These are phyloP conservation scores for western clawed frog (Xenopus tropicalis) DNA, from an alignment of 2,113 vertebrate species.

Conservation along the genomic window DNA sequence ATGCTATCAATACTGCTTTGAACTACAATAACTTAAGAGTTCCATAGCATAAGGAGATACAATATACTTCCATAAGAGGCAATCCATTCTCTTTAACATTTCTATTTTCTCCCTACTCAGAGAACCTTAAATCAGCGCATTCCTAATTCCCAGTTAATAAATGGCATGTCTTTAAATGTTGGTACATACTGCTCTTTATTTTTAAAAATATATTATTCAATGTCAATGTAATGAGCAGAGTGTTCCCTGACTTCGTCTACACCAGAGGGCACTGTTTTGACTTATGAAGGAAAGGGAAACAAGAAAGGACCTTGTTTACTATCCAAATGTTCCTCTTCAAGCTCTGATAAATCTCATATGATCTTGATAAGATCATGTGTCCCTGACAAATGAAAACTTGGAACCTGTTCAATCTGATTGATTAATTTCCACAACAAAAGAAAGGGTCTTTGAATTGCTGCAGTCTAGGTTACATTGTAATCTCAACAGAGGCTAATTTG, in stretches of 20 bases:
- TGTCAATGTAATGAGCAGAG: background rate
- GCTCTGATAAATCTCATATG: constrained; percentile 50
- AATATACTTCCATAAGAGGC: too few species aligned
- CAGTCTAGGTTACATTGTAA: constrained; percentile 46
- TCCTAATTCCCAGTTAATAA: too few species aligned
- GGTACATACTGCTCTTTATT: too few species aligned
- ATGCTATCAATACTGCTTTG: too few species aligned
- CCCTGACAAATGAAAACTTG: constrained; percentile 51
- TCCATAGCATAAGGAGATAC: too few species aligned
- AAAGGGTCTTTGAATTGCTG: constrained; percentile 45
- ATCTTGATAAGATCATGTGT: constrained; percentile 49
- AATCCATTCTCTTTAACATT: too few species aligned
- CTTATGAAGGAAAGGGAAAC: constrained; percentile 10
- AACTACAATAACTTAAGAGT: too few species aligned
- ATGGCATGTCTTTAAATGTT: too few species aligned
- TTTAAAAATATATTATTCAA: background rate
- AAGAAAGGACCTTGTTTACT: constrained; percentile 8
- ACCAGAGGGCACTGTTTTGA: constrained; percentile 5
- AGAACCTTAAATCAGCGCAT: too few species aligned
- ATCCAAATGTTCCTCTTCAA: constrained; percentile 48
- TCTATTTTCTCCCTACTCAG: too few species aligned
- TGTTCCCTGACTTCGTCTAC: background rate
- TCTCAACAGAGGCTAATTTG: constrained; percentile 59
- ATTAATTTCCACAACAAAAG: constrained; percentile 50
- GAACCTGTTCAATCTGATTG: constrained; percentile 48